Conservation (phyloP, 2,888 invertebrate species). For the Alviniconcha strummeri region DNA sequence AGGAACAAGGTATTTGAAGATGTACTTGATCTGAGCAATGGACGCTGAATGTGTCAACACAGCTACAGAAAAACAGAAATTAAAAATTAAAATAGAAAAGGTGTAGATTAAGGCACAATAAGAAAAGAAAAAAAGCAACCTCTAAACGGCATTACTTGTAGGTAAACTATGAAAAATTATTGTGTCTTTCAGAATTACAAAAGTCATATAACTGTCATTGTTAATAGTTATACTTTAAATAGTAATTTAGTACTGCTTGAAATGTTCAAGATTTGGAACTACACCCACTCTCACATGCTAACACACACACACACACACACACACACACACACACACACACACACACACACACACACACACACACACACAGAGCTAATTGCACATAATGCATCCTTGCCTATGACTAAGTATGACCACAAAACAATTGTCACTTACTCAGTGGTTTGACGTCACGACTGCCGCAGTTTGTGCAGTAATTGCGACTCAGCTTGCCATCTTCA, state of each 20-base stretch:
- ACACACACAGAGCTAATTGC: not conserved
- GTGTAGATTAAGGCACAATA: not conserved
- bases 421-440: conserved; percentile 72
- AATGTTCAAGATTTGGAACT: not conserved
- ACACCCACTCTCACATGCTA: not conserved
- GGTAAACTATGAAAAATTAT: not conserved
- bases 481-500: conserved; percentile 75
- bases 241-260: no score
- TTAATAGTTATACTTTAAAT: no score
- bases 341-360: not conserved
- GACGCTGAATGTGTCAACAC: conserved; percentile 6
- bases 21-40: conserved; percentile 16
- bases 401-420: not conserved
- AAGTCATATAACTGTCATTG: not conserved
- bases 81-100: not conserved
- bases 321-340: not conserved
- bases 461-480: conserved; percentile 77
- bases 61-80: not conserved
- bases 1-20: conserved; percentile 5
- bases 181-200: not conserved
- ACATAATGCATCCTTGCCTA: not conserved
- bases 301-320: conserved; percentile 17
- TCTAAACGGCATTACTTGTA: not conserved
- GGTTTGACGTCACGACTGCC: conserved; percentile 76
- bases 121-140: not conserved